These are phyloP conservation scores for Portevinia maculata DNA, from an alignment of 2,888 invertebrate genomes.

Conservation along the genomic window DNA sequence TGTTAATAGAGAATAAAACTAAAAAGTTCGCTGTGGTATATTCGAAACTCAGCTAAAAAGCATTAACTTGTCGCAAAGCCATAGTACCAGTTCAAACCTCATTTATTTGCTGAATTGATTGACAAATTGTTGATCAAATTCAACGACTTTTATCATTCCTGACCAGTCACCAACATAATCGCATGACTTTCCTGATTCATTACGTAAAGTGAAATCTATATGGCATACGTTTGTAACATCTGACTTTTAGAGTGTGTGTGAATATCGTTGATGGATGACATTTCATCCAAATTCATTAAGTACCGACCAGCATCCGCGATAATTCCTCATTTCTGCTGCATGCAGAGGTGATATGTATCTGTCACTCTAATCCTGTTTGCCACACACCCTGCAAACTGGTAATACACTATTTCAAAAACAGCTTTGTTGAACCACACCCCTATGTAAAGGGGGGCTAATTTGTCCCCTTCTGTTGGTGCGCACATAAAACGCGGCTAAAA, in stretches of 20 bases:
- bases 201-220: constrained; percentile 8
- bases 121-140: no score
- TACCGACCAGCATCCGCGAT: constrained; percentile 2
- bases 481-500: constrained; percentile 60
- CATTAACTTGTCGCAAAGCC: no score
- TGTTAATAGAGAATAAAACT: no score
- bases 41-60: no score
- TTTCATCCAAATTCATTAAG: constrained; percentile 26
- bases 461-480: constrained; percentile 40
- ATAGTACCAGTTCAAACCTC: neutral
- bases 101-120: neutral
- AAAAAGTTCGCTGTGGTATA: no score
- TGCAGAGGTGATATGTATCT: constrained; percentile 9
- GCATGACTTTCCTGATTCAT: constrained; percentile 3
- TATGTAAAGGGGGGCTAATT: constrained; percentile 58
- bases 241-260: constrained; percentile 12
- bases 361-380: neutral
- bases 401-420: neutral
- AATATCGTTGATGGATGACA: neutral
- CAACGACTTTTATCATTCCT: no score
- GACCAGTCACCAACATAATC: constrained; percentile 3
- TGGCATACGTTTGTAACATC: constrained; percentile 10
- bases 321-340: constrained; percentile 6
- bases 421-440: neutral
- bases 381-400: neutral